Evolutionary conservation across 2,797 vertebrate species (phyloP), one percentile per base, ranked within the genome.

Genomic region (Acropternis orthonyx): DNA sequence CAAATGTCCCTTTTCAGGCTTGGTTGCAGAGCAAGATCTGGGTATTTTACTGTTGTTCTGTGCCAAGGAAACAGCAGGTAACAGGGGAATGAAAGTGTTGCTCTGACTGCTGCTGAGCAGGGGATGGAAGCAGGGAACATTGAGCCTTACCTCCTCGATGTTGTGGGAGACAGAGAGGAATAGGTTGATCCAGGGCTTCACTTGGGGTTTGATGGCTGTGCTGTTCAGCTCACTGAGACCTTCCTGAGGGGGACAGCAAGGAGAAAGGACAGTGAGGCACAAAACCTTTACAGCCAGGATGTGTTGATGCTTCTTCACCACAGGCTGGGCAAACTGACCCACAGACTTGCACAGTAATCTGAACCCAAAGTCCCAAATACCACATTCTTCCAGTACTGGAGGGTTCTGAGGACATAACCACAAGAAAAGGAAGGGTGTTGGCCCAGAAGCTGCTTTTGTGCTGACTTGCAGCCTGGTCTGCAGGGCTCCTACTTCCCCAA

Each of bases 141-240:
- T 20, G 52, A 85, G 71, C 54, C 96, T 97, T 86, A 98, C 99
- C 99, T 99, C 99, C 94, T 99, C 99, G 0, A 99, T 99, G 97
- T 99, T 99, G 97, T 99, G 99, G 37, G 99, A 99, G 96, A 99
- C 98, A 0, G 99, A 99, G 85, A 99, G 98, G 96, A 99, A 99
- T 71, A 98, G 98, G 97, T 98, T 99, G 97, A 99, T 99, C 99
- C 99, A 99, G 3, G 99, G 99, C 97, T 99, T 99, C 96, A 99
- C 98, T 93, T 99, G 99, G 6, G 99, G 99, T 89, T 99, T 99
- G 91, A 99, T 98, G 81, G 99, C 99, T 12, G 99, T 99, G 93
- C 97, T 99, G 97, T 99, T 99, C 71, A 99, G 97, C 96, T 99
- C 99, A 0, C 95, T 98, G 72, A 99, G 98, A 46, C 99, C 99